phyloP scores from a whole-genome alignment of 2,113 vertebrate genomes.

The Amphiprion ocellaris region DNA sequence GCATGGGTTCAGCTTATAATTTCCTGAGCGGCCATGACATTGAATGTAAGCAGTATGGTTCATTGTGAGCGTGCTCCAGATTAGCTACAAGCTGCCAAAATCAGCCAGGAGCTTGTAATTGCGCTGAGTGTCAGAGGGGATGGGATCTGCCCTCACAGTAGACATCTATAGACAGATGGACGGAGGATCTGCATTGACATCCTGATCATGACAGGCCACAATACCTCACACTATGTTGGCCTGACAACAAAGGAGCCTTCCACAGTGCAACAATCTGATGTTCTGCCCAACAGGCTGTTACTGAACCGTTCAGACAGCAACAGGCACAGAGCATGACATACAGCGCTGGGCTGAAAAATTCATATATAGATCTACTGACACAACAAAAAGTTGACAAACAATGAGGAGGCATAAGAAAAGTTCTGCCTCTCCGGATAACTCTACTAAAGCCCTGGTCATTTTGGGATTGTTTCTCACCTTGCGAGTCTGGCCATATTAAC shows the following conservation, averaged over 20 bases:
- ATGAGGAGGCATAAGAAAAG: conserved; percentile 29
- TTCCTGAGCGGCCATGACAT: conserved; percentile 45
- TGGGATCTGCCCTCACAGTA: conserved; percentile 64
- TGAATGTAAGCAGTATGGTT: conserved; percentile 46
- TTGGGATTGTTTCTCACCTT: conserved; percentile 66
- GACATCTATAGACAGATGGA: conserved; percentile 81
- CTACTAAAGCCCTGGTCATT: conserved; percentile 51
- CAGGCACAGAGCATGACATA: conserved; percentile 15
- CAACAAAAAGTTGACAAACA: conserved; percentile 16
- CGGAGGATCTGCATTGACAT: conserved; percentile 71
- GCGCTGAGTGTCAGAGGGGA: conserved; percentile 66
- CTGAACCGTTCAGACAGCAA: conserved; percentile 43
- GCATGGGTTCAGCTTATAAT: conserved; percentile 44
- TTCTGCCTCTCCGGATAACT: conserved; percentile 22
- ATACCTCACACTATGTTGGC: conserved; percentile 74
- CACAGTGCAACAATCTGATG: conserved; percentile 68
- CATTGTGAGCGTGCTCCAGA: conserved; percentile 55
- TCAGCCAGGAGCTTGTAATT: conserved; percentile 75
- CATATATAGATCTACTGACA: background rate
- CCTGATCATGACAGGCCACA: conserved; percentile 66
- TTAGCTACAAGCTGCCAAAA: conserved; percentile 54
- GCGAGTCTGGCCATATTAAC: conserved; percentile 72
- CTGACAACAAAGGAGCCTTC: conserved; percentile 77
- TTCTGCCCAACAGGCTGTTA: conserved; percentile 76
- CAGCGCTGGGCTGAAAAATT: background rate